phyloP scores from a whole-genome alignment of 2,113 vertebrate genomes.

The Callospermophilus lateralis region DNA sequence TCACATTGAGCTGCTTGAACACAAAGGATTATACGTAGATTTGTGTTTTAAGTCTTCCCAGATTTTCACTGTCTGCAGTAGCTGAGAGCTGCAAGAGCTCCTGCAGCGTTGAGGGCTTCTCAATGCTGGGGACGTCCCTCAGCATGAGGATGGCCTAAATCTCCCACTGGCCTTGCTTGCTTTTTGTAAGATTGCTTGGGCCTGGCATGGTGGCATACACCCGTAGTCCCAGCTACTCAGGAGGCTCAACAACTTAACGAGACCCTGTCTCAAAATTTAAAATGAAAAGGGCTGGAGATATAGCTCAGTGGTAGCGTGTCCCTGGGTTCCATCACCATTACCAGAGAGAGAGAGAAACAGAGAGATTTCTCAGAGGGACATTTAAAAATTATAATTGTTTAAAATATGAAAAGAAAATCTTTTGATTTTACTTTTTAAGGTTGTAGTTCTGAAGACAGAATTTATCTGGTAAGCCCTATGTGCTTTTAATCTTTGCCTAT shows the following conservation, averaged over 20 bases:
- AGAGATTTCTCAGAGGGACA: not conserved
- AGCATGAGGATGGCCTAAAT: not conserved
- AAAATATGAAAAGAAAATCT: not conserved
- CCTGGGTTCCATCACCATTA: too few species aligned
- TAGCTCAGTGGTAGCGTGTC: too few species aligned
- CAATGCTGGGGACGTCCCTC: not conserved
- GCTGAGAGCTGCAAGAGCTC: not conserved
- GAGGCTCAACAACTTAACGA: too few species aligned
- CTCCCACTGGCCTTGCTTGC: not conserved
- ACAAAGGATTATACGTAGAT: not conserved
- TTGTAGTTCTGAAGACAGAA: not conserved
- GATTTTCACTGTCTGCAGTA: not conserved
- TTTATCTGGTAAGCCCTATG: not conserved
- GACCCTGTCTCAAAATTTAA: too few species aligned
- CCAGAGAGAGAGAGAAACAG: too few species aligned
- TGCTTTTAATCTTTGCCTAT: slow-evolving; percentile 52
- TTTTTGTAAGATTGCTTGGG: slow-evolving; percentile 13
- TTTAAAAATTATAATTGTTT: not conserved
- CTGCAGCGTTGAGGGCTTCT: not conserved
- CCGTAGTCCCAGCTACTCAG: too few species aligned
- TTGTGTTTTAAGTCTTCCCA: not conserved
- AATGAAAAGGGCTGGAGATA: too few species aligned
- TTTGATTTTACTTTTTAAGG: slow-evolving; percentile 32
- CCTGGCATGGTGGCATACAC: too few species aligned
- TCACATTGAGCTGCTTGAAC: not conserved